Evolutionary conservation across 2,113 vertebrate genomes (phyloP), one percentile per base, ranked within the genome.

Genomic region (Peromyscus californicus): DNA sequence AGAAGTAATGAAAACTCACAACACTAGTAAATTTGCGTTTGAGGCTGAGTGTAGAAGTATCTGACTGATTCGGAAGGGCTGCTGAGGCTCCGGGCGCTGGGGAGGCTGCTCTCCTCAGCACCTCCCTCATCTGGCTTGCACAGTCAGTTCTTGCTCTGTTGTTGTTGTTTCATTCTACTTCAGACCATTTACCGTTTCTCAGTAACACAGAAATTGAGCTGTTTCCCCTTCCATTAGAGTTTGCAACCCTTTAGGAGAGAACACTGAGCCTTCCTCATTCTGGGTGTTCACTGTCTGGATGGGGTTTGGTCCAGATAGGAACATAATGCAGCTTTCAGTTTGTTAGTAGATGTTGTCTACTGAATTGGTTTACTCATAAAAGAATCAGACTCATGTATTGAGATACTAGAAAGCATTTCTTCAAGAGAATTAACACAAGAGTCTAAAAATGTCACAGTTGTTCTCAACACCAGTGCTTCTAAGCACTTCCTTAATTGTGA

Each of bases 351-450:
- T 76, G 83, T 70, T 70, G 33, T 86, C 26, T 80, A 4, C n/a
- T 90, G 3, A 63, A 92, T 39, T 90, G 79, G 29, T 92, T 90
- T 90, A 87, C 67, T 97, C 67, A 63, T 54, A 76, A 76, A 79
- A 82, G 31, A 76, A 80, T 90, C 29, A 86, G n/a, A 57, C 61
- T 94, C 26, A 86, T n/a, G 33, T 74, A 89, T 48, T 86, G 31
- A 90, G 90, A 74, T 86, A 67, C 21, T 10, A 93, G 22, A 82
- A 83, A 88, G 90, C 2, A 78, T 54, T 93, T 97, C 22, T 75
- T 95, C 39, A 48, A 91, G 54, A 89, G n/a, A 80, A 84, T 78
- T 76, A 76, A 42, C 22, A 78, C 61, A n/a, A 70, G 16, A n/a
- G 31, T 95, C 31, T 84, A 78, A 87, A 94, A 90, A 16, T 96